phyloP scores from a whole-genome alignment of 2,797 vertebrate genomes.

The Coreius guichenoti region DNA sequence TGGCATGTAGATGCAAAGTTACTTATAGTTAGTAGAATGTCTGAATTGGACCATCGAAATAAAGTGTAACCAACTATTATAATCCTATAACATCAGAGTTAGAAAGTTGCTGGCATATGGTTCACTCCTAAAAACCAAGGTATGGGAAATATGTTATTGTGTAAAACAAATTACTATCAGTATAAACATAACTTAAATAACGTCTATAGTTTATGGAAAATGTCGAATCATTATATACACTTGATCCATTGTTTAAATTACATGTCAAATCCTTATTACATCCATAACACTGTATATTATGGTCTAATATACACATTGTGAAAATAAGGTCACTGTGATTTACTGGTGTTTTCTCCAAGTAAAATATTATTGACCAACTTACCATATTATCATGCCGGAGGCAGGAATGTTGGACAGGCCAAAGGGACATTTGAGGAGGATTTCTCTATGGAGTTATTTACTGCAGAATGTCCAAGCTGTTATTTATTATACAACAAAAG shows the following conservation, averaged over 20 bases:
- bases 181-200: conserved; percentile 3
- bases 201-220: conserved; percentile 25
- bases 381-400: neutral
- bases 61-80: neutral
- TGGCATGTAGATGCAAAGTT: neutral
- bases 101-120: neutral
- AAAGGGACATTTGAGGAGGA: neutral
- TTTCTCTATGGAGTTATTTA: neutral
- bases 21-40: neutral
- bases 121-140: neutral
- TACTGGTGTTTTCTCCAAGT: neutral
- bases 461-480: neutral
- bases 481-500: neutral
- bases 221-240: conserved; percentile 15
- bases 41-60: neutral
- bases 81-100: neutral
- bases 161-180: conserved; percentile 12
- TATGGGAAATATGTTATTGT: conserved; percentile 31
- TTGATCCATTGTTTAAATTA: conserved; percentile 33
- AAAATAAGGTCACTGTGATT: conserved; percentile 19
- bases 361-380: conserved; percentile 22
- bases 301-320: neutral
- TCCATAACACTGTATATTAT: conserved; percentile 2
- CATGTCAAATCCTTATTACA: conserved; percentile 14
- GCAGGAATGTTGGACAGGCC: neutral